Evolutionary conservation across 2,113 vertebrate species (phyloP).

Genomic region (Phalacrocorax carbo): DNA sequence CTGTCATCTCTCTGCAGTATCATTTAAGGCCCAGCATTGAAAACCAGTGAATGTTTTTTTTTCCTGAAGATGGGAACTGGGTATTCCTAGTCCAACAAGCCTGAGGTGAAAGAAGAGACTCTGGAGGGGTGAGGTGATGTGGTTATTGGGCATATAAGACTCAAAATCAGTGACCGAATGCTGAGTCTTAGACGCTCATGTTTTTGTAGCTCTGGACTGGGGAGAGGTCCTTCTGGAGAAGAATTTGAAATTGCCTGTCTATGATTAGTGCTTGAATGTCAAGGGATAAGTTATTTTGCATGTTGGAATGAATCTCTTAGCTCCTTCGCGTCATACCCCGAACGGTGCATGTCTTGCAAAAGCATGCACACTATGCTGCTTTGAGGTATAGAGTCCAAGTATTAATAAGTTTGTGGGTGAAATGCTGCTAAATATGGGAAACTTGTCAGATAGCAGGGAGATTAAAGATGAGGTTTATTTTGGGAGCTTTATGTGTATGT

Average conservation of each 20-base stretch:
- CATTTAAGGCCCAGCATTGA: neutral
- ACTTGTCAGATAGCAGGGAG: constrained; percentile 13
- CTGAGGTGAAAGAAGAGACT: neutral
- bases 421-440: constrained; percentile 38
- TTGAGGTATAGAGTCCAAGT: neutral
- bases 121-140: neutral
- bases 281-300: neutral
- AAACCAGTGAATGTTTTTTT: neutral
- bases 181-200: fast-evolving
- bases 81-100: neutral
- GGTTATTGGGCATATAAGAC: neutral
- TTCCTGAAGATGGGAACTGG: neutral
- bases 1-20: neutral
- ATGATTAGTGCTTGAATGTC: neutral
- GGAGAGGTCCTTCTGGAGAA: neutral
- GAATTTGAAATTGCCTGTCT: neutral
- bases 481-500: neutral
- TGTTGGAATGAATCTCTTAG: neutral
- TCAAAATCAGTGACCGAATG: neutral
- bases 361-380: neutral
- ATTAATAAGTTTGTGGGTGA: constrained; percentile 43
- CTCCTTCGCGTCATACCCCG: neutral
- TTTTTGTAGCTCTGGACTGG: neutral
- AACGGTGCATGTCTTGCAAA: neutral
- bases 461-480: constrained; percentile 23